Base-by-base conservation (phyloP, 2,888 invertebrate species). In the Cantharis nigra region DNA sequence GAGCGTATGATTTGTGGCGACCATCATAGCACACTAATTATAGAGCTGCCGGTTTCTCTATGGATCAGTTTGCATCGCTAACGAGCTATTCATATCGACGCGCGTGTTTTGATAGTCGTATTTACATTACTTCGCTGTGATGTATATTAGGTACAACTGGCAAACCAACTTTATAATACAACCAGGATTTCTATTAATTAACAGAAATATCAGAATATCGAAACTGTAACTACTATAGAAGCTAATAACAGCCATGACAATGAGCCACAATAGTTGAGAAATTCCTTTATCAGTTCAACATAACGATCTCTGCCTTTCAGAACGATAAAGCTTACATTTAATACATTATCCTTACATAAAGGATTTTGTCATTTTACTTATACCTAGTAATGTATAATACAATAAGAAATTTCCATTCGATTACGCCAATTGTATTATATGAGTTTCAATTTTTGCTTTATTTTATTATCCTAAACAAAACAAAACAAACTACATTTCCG, bases 41-140 rank as follows among this genome's bases (percentile, higher is more conserved):
- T 75, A 72, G 69, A 75, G 75, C 78, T 76, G 75, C 72, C 71
- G 75, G 75, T 78, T 70, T 78, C 78, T 76, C 73, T 76, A 78
- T 78, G 78, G 78, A 78, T 78, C 78, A 78, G 78, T 78, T 78
- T 78, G 78, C 78, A 72, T 18, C 80, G 70, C 81, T 81, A 82
- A 82, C 81, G 82, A 82, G 82, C 81, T 82, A 82, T 82, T 81
- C 82, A 82, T 80, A 78, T 77, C 76, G 71, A 71, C 72, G 81
- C 81, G 81, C 82, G 80, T 81, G 82, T 79, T 80, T 76, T 30
- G 76, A 73, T 69, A 71, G 33, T 75, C 33, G 70, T 76, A 70
- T 78, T 78, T 78, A 75, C 75, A 78, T 79, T 76, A 78, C 76
- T 74, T 65, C 70, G 70, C 72, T 71, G 30, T 30, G 67, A 65